phyloP scores from a whole-genome alignment of 2,888 invertebrate species.

The Halictus ligatus region DNA sequence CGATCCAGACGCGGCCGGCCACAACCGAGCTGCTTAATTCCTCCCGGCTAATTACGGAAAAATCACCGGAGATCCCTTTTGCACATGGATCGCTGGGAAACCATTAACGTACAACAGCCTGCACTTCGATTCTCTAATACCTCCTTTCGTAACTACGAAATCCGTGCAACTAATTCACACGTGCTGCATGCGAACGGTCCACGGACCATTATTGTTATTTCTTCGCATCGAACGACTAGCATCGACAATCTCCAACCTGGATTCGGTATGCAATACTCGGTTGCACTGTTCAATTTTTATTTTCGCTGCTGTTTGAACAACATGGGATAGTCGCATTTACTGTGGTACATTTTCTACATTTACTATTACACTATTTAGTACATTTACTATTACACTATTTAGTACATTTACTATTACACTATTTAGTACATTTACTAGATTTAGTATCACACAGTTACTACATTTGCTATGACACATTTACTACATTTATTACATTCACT shows the following conservation, averaged over 20 bases:
- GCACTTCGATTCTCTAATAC: conserved; percentile 63
- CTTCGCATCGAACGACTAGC: not conserved
- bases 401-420: too few species aligned
- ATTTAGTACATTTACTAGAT: too few species aligned
- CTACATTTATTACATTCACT: too few species aligned
- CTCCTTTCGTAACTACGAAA: conserved; percentile 9
- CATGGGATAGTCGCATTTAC: too few species aligned
- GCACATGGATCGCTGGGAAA: conserved; percentile 63
- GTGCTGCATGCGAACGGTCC: not conserved
- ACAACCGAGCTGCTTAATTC: conserved; percentile 67
- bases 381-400: too few species aligned
- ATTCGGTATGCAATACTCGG: not conserved
- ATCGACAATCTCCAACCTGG: not conserved
- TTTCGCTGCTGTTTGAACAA: too few species aligned
- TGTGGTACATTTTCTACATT: too few species aligned
- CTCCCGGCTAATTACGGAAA: conserved; percentile 78
- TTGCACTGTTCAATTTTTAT: too few species aligned
- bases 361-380: too few species aligned
- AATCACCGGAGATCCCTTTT: conserved; percentile 65
- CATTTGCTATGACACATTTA: too few species aligned
- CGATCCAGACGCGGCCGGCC: conserved; percentile 62
- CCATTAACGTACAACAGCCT: conserved; percentile 63
- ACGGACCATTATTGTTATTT: not conserved
- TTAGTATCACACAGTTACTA: too few species aligned
- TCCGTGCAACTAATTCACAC: not conserved